A percentile compares a stretch with the other conserved stretches of the same genome.
Evolutionary conservation across 2,888 invertebrate species (phyloP).

Genomic region (Ctena decussata): DNA sequence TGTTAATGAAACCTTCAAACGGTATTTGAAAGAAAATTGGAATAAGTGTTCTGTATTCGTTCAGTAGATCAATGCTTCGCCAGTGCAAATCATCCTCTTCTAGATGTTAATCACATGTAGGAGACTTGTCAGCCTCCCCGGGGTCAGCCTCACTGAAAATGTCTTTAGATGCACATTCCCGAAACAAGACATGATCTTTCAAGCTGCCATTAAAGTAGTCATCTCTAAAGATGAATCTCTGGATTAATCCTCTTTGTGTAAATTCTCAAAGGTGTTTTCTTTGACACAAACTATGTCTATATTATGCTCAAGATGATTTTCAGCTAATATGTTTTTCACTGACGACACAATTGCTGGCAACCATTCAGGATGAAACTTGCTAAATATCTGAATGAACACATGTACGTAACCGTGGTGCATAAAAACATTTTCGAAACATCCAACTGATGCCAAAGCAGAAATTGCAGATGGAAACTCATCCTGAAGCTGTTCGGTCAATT

Average conservation of each 20-base stretch:
- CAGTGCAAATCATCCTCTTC: neutral
- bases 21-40: neutral
- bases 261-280: neutral
- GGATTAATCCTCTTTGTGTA: neutral
- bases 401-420: neutral
- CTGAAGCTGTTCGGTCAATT: neutral
- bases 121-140: neutral
- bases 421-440: neutral
- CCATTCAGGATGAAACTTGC: neutral
- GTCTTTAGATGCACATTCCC: neutral
- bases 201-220: neutral
- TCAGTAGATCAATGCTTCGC: neutral
- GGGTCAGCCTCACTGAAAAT: neutral
- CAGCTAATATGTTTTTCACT: neutral
- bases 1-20: neutral
- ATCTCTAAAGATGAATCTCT: neutral
- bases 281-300: neutral
- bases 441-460: neutral
- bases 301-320: neutral
- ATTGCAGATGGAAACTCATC: neutral
- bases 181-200: neutral
- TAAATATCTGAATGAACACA: neutral
- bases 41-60: neutral
- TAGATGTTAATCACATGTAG: neutral
- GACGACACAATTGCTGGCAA: neutral